Evolutionary conservation across 2,888 invertebrate species (phyloP).

Genomic region (Urechis unicinctus): DNA sequence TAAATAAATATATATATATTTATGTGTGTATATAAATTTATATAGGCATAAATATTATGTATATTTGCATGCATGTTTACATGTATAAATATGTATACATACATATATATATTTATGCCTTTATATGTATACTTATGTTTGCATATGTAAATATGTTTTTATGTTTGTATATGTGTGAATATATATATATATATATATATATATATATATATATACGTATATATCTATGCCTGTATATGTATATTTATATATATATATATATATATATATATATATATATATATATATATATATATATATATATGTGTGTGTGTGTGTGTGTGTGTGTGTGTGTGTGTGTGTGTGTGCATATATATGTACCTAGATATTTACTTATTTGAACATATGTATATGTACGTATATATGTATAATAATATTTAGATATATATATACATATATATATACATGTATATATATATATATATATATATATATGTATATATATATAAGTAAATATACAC

Average conservation of each 20-base stretch:
- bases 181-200: neutral
- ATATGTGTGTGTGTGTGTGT: neutral
- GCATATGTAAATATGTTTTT: too few relatives aligned
- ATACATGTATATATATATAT: neutral
- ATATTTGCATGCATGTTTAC: too few relatives aligned
- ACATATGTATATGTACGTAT: neutral
- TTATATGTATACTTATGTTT: neutral
- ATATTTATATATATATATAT: neutral
- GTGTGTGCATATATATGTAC: neutral
- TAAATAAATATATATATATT: neutral
- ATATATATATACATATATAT: neutral
- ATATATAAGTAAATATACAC: too few relatives aligned
- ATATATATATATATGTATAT: conserved; percentile 1
- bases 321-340: neutral
- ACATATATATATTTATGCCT: neutral
- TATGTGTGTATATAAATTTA: too few relatives aligned
- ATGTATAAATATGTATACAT: neutral
- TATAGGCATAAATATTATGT: too few relatives aligned
- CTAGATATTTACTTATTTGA: neutral
- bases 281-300: neutral
- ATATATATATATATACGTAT: neutral
- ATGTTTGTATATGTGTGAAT: too few relatives aligned
- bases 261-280: neutral
- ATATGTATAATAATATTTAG: neutral
- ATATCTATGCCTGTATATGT: too few relatives aligned